A percentile compares a stretch with the other conserved stretches of the same genome.
These are phyloP conservation scores for Octodonta nipae DNA, from an alignment of 2,888 invertebrate species.

Conservation along the genomic window DNA sequence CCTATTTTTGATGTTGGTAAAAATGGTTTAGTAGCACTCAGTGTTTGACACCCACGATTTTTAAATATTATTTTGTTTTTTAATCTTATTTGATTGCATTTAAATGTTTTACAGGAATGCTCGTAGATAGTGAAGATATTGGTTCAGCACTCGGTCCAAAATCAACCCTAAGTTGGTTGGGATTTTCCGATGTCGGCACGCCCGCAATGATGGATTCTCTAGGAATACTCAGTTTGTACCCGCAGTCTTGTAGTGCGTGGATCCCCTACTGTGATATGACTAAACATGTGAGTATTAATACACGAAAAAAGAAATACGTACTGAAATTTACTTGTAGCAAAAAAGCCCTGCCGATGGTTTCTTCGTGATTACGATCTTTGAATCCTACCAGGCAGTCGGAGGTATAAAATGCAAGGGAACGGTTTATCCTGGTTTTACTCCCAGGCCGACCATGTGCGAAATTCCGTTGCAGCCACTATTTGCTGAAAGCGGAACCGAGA, in stretches of 20 bases:
- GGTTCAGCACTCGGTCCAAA: slow-evolving; percentile 53
- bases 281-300: slow-evolving; percentile 45
- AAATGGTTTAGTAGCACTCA: too few relatives aligned
- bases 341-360: slow-evolving; percentile 60
- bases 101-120: slow-evolving; percentile 2
- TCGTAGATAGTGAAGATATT: slow-evolving; percentile 40
- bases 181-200: slow-evolving; percentile 68
- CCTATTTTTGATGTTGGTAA: too few relatives aligned
- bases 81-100: too few relatives aligned
- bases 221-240: slow-evolving; percentile 61
- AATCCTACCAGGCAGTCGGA: slow-evolving; percentile 61
- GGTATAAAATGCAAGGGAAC: slow-evolving; percentile 82
- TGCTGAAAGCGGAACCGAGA: slow-evolving; percentile 50
- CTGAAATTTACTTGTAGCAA: slow-evolving; percentile 31
- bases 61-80: too few relatives aligned
- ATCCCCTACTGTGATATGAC: slow-evolving; percentile 65
- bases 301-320: slow-evolving; percentile 1
- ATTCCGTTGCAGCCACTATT: slow-evolving; percentile 48
- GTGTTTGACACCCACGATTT: too few relatives aligned
- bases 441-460: slow-evolving; percentile 70
- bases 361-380: slow-evolving; percentile 65
- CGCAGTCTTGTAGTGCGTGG: slow-evolving; percentile 60
- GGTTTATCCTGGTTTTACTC: slow-evolving; percentile 73
- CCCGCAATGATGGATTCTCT: slow-evolving; percentile 63
- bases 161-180: slow-evolving; percentile 60